Percentiles rank a stretch among this genome's conserved stretches.
These are phyloP conservation scores for Phaonia tiefii DNA, from an alignment of 2,888 invertebrate genomes.

Conservation along the genomic window DNA sequence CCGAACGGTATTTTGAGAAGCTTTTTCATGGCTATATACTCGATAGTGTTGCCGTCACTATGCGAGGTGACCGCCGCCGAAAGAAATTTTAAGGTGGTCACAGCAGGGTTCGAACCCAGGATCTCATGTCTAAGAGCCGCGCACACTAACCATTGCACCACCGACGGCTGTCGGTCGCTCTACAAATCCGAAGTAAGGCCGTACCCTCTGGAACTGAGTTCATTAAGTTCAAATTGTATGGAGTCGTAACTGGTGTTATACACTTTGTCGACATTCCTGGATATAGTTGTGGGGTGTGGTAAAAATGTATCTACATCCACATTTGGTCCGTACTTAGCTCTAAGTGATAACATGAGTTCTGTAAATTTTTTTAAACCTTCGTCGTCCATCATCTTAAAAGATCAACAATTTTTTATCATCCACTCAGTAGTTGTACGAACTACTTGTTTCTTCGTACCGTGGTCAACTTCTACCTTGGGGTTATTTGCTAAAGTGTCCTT, in stretches of 20 bases:
- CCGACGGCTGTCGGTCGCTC: no score
- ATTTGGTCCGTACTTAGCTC: conserved; percentile 57
- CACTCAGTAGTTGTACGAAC: conserved; percentile 46
- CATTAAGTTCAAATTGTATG: conserved; percentile 45
- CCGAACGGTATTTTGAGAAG: no score
- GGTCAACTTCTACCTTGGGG: conserved; percentile 8
- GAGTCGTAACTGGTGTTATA: conserved; percentile 16
- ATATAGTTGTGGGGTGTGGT: conserved; percentile 51
- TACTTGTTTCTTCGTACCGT: conserved; percentile 23
- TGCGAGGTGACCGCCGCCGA: no score
- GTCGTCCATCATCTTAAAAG: conserved; percentile 48
- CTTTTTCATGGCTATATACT: no score
- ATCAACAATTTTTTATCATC: conserved; percentile 46
- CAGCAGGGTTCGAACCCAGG: no score
- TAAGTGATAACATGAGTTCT: conserved; percentile 41
- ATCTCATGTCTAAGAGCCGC: no score
- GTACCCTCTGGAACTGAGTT: conserved; percentile 43
- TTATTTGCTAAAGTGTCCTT: neutral
- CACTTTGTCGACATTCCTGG: conserved; percentile 47
- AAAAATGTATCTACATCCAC: conserved; percentile 52
- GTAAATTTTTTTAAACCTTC: conserved; percentile 52
- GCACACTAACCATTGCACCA: no score
- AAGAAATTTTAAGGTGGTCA: no score
- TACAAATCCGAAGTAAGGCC: conserved; percentile 53
- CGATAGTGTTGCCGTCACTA: no score